These are phyloP conservation scores for Phortica magna DNA, from an alignment of 2,888 invertebrate species.

Conservation along the genomic window DNA sequence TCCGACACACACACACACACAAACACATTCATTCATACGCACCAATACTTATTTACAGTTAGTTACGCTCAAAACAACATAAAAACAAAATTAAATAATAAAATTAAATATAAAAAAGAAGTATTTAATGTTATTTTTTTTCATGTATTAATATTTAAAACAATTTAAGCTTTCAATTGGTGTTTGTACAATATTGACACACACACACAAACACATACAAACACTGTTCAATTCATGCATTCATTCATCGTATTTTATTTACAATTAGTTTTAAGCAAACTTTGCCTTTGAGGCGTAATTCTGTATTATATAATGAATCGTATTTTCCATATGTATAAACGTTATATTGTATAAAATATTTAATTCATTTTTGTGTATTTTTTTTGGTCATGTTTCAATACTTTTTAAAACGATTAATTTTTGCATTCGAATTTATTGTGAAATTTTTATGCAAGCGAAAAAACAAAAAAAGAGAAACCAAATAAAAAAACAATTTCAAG, in stretches of 20 bases:
- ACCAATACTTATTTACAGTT: constrained; percentile 1
- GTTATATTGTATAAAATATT: constrained; percentile 56
- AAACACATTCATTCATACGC: constrained; percentile 30
- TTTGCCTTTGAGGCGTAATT: constrained; percentile 53
- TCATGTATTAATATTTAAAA: constrained; percentile 25
- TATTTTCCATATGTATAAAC: constrained; percentile 39
- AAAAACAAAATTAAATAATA: background rate
- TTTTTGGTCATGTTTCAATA: constrained; percentile 20
- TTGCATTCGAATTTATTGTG: constrained; percentile 33
- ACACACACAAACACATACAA: background rate
- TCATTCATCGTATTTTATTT: constrained; percentile 45
- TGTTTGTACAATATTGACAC: background rate
- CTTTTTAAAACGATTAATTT: constrained; percentile 37
- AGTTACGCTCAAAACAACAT: background rate
- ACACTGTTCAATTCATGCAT: background rate
- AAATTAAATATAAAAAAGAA: background rate
- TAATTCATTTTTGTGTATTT: constrained; percentile 24
- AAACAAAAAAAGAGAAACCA: background rate
- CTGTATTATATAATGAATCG: constrained; percentile 43
- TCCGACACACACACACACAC: constrained; percentile 29
- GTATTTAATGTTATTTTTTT: background rate
- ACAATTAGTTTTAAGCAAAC: constrained; percentile 49
- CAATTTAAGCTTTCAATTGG: constrained; percentile 25
- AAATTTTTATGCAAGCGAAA: constrained; percentile 18
- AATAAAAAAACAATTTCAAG: background rate